Evolutionary conservation across 2,888 invertebrate species (phyloP).

Genomic region (Thera obeliscata): DNA sequence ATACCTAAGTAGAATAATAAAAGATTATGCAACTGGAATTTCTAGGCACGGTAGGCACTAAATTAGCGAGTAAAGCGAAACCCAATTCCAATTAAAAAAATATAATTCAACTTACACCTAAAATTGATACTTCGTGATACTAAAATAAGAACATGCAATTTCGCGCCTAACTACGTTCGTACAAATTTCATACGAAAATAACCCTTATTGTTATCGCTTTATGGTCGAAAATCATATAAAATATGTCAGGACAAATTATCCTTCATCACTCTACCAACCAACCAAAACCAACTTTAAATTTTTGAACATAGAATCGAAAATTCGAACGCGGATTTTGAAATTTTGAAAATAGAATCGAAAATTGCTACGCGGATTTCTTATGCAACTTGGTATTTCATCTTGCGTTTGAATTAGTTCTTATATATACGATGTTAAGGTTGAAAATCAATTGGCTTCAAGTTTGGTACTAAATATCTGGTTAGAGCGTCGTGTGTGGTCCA

Average conservation of each 20-base stretch:
- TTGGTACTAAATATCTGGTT: conserved; percentile 43
- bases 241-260: conserved; percentile 16
- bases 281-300: conserved; percentile 13
- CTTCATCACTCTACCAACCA: conserved; percentile 1
- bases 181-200: not conserved
- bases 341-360: conserved; percentile 23
- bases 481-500: conserved; percentile 58
- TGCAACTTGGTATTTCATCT: conserved; percentile 1
- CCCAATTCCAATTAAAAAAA: conserved; percentile 32
- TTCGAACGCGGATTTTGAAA: conserved; percentile 13
- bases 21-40: no score
- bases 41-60: no score
- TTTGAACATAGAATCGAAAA: conserved; percentile 25
- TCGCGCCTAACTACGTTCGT: conserved; percentile 35
- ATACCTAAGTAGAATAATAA: no score
- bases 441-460: conserved; percentile 27
- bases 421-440: conserved; percentile 19
- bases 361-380: conserved; percentile 14
- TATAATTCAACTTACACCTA: conserved; percentile 47
- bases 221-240: conserved; percentile 3
- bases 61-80: not conserved
- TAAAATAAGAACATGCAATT: conserved; percentile 55
- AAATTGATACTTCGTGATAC: conserved; percentile 60
- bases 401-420: conserved; percentile 18
- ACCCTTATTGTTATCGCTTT: conserved; percentile 1